Percentiles rank a stretch among this genome's conserved stretches.
Conservation (phyloP, 2,113 vertebrate species). For the Bufo gargarizans region DNA sequence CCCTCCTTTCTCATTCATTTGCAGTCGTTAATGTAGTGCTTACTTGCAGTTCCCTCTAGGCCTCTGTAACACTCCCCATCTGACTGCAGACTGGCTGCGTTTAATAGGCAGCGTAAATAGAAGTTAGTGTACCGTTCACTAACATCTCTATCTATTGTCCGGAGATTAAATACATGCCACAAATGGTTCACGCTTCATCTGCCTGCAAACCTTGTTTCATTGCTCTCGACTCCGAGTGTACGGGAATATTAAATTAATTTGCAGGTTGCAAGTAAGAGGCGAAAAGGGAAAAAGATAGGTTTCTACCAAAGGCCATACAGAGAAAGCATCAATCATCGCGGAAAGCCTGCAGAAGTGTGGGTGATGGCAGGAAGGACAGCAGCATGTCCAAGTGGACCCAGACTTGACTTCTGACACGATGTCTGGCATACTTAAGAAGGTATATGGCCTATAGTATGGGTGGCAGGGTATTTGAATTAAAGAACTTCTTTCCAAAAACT, state of each 20-base stretch:
- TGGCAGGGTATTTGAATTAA: no score
- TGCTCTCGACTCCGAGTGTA: constrained; percentile 76
- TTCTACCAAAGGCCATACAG: constrained; percentile 27
- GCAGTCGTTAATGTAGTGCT: constrained; percentile 85
- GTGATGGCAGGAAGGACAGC: constrained; percentile 15
- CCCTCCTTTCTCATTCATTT: constrained; percentile 83
- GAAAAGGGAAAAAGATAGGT: constrained; percentile 64
- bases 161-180: constrained; percentile 89
- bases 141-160: constrained; percentile 90
- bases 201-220: constrained; percentile 79
- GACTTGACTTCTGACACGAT: not conserved
- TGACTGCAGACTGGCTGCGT: constrained; percentile 86
- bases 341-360: not conserved
- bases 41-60: constrained; percentile 85
- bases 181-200: constrained; percentile 87
- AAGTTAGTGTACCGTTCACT: constrained; percentile 88
- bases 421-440: not conserved
- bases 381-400: constrained; percentile 20
- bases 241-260: constrained; percentile 90
- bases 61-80: constrained; percentile 82
- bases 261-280: constrained; percentile 86
- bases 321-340: constrained; percentile 34
- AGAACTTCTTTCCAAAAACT: no score
- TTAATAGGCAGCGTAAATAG: constrained; percentile 91
- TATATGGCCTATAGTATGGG: not conserved